Evolutionary conservation across 2,797 vertebrate species (phyloP), one percentile per base, ranked within the genome.

Genomic region (Eurystomus glaucurus): DNA sequence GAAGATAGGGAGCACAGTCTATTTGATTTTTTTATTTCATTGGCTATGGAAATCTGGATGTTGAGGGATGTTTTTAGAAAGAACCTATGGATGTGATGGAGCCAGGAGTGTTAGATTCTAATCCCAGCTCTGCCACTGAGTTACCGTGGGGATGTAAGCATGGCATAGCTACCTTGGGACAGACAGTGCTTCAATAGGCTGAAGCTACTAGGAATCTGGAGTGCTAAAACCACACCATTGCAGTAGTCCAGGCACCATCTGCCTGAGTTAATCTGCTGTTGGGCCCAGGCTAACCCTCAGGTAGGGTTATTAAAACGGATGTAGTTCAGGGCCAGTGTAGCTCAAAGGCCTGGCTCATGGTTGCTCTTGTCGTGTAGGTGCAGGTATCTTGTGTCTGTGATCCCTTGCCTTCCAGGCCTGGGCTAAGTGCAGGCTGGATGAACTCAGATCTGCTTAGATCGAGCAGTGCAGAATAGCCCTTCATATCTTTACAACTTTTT

Each of bases 371-470:
- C 28, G 19, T n/a, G 23, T 22, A 69, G 72, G 20, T 83, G 45
- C 17, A 43, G 13, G 11, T 35, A 18, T 58, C 45, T 76, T 50
- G 13, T 80, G 25, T 29, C 35, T 68, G 54, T 35, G 35, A 45
- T 50, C 4, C 31, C 45, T 35, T 54, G 51, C n/a, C 16, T 61
- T 84, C 43, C 28, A 68, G 29, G 48, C 20, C 54, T 31, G 50
- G n/a, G 23, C 39, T 64, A 7, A 28, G 21, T 3, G 2, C 22
- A n/a, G 31, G 54, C 39, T 69, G 29, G 37, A 55, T 0, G 0
- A 77, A 14, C 35, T 65, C 22, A 5, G 70, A 8, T 51, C 20
- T 77, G n/a, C 26, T 39, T 46, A 29, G 5, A 45, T 12, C 14
- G 11, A n/a, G 55, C 2, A 2, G 18, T 28, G 28, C 26, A 57